A percentile compares a stretch with the other conserved stretches of the same genome.
phyloP scores from a whole-genome alignment of 1,140 invertebrate genomes.

The Drosophila sucinea region DNA sequence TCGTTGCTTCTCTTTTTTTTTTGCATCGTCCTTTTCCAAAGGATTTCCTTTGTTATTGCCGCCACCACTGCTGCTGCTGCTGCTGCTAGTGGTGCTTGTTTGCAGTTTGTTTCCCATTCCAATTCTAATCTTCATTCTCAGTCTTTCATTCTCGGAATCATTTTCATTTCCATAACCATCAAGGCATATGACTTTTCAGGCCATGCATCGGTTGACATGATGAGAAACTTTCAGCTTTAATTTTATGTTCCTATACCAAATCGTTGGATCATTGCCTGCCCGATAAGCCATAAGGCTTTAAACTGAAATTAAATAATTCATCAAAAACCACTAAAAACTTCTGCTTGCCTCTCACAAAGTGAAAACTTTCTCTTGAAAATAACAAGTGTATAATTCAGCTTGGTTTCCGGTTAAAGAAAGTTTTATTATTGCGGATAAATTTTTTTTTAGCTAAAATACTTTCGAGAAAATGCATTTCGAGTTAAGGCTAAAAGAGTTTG shows the following conservation, averaged over 20 bases:
- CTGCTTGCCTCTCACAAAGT: not conserved
- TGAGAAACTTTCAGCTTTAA: slow-evolving; percentile 16
- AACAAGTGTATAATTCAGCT: not conserved
- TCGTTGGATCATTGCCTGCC: slow-evolving; percentile 33
- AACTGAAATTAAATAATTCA: not conserved
- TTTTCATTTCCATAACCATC: slow-evolving; percentile 48
- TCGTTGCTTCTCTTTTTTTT: slow-evolving; percentile 20
- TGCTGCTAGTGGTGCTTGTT: not conserved
- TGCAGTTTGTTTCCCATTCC: slow-evolving; percentile 30
- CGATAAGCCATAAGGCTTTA: slow-evolving; percentile 4
- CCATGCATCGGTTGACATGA: not conserved
- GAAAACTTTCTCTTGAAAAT: not conserved
- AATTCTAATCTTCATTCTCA: not conserved
- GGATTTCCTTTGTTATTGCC: slow-evolving; percentile 14
- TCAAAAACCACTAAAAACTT: not conserved
- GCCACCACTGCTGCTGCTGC: not conserved
- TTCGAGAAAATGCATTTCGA: not conserved
- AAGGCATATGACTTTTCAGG: slow-evolving; percentile 19
- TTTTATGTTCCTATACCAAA: slow-evolving; percentile 40
- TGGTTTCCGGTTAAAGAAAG: not conserved
- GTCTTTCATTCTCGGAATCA: slow-evolving; percentile 5
- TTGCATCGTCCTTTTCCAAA: slow-evolving; percentile 19
- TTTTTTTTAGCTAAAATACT: too few species aligned
- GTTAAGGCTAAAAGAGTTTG: too few species aligned
- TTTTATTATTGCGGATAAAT: not conserved